These are phyloP conservation scores for Scaptomyza flava DNA, from an alignment of 2,888 invertebrate genomes.

Conservation along the genomic window DNA sequence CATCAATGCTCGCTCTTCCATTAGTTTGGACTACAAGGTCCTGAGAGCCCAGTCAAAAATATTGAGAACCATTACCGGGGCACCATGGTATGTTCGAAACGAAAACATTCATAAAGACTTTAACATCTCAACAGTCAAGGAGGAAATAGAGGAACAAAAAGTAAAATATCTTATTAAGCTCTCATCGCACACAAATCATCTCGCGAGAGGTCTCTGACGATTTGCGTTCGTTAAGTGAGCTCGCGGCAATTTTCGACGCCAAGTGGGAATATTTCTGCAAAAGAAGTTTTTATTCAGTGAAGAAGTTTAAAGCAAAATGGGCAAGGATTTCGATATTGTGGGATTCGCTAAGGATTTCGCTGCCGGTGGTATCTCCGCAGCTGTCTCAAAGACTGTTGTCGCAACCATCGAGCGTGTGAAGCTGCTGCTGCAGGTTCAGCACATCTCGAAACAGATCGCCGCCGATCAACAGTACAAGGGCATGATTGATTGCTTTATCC, in stretches of 20 bases:
- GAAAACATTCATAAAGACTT: too few species aligned
- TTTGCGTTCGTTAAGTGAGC: slow-evolving; percentile 83
- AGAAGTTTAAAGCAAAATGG: slow-evolving; percentile 83
- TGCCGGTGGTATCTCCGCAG: slow-evolving; percentile 96
- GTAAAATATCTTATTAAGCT: too few species aligned
- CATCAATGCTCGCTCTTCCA: too few species aligned
- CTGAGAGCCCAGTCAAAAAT: too few species aligned
- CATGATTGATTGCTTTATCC: slow-evolving; percentile 93
- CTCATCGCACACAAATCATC: too few species aligned
- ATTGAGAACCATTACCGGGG: too few species aligned
- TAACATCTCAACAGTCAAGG: too few species aligned
- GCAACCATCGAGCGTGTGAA: slow-evolving; percentile 98
- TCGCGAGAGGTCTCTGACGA: too few species aligned
- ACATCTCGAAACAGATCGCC: slow-evolving; percentile 95
- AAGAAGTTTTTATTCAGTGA: slow-evolving; percentile 83
- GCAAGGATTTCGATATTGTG: slow-evolving; percentile 88
- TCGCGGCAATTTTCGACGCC: slow-evolving; percentile 82
- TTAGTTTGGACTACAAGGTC: too few species aligned
- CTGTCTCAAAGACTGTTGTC: slow-evolving; percentile 96
- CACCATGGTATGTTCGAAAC: too few species aligned
- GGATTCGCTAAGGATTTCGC: slow-evolving; percentile 95
- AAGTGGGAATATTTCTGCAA: slow-evolving; percentile 81
- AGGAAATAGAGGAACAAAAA: too few species aligned
- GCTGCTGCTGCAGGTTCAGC: slow-evolving; percentile 96
- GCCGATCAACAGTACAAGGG: slow-evolving; percentile 96